Conservation (phyloP, 2,797 vertebrate genomes). For the Cephalopachus bancanus region DNA sequence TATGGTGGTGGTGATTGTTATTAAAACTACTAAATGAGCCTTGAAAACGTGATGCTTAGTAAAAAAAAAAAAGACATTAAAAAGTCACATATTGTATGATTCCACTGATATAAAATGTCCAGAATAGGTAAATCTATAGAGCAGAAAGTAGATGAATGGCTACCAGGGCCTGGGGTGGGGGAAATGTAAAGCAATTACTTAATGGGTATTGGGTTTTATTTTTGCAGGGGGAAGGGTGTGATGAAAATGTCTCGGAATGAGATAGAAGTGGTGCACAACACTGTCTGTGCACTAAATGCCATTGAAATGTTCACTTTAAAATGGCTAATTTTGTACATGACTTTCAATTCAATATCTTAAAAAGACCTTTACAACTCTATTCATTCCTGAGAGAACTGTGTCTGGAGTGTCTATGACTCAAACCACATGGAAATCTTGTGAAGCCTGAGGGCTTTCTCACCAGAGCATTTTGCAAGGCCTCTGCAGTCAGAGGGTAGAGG, state of each 20-base stretch:
- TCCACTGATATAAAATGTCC: neutral
- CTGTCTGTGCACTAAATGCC: neutral
- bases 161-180: neutral
- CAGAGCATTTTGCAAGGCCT: too few species aligned
- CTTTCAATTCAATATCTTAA: neutral
- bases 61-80: neutral
- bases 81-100: neutral
- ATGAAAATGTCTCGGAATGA: neutral
- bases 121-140: neutral
- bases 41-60: neutral
- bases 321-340: neutral
- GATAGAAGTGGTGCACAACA: neutral
- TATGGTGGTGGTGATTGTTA: neutral
- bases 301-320: neutral
- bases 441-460: neutral
- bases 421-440: neutral
- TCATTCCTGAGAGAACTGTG: neutral
- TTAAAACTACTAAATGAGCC: accelerated
- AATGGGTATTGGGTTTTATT: neutral
- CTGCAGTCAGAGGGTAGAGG: neutral
- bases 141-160: neutral
- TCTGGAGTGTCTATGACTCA: neutral
- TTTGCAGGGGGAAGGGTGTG: accelerated
- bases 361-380: neutral
- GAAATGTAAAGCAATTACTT: too few species aligned